These are phyloP conservation scores for Patella depressa DNA, from an alignment of 2,888 invertebrate genomes.

Conservation along the genomic window DNA sequence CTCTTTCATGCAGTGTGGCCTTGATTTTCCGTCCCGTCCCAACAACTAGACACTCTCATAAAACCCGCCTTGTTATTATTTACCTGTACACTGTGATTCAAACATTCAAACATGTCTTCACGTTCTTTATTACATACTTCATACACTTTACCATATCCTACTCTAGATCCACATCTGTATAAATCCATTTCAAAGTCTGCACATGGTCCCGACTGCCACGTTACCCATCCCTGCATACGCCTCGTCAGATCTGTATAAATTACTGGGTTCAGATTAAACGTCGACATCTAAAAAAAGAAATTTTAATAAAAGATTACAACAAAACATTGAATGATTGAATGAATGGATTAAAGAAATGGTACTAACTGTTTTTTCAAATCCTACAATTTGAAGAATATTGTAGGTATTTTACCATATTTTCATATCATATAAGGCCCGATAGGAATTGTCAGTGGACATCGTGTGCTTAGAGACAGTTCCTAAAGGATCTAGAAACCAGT, in stretches of 20 bases:
- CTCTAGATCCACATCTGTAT: conserved; percentile 47
- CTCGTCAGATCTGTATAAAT: conserved; percentile 49
- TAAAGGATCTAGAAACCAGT: no score
- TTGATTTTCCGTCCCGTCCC: no score
- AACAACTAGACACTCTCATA: background rate
- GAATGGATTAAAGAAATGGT: background rate
- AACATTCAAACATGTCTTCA: conserved; percentile 50
- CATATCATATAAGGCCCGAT: no score
- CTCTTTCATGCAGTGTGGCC: conserved; percentile 8
- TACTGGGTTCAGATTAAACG: conserved; percentile 30
- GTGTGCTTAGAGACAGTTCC: no score
- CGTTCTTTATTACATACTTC: conserved; percentile 41
- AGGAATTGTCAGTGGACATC: no score
- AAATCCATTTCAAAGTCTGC: conserved; percentile 51
- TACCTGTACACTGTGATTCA: conserved; percentile 41
- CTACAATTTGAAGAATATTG: no score
- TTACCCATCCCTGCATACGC: conserved; percentile 36
- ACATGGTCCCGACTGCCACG: conserved; percentile 44
- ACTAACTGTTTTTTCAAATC: no score
- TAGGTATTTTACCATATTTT: no score
- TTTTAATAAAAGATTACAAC: no score
- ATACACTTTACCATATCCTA: conserved; percentile 34
- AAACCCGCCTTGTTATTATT: conserved; percentile 6
- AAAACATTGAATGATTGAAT: background rate
- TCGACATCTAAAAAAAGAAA: no score